Evolutionary conservation across 64 coral and sea anemone genomes (phyloP).

Genomic region (Orbicella faveolata): DNA sequence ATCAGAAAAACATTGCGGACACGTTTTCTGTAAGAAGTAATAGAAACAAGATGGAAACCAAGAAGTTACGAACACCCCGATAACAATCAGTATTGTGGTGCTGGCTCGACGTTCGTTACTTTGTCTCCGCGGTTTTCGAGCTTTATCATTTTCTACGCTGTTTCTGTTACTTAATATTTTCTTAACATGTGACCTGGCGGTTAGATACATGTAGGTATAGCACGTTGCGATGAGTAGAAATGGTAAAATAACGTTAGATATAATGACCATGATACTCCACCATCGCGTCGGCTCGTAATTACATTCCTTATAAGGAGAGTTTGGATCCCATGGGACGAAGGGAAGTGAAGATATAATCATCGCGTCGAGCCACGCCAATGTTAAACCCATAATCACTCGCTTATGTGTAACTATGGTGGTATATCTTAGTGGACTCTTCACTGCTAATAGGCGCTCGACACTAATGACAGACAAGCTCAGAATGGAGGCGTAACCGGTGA

Average conservation of each 20-base stretch:
- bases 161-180: slow-evolving; percentile 51
- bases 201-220: slow-evolving; percentile 78
- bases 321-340: slow-evolving; percentile 68
- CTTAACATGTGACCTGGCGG: slow-evolving; percentile 63
- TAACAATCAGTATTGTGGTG: slow-evolving; percentile 93
- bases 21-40: slow-evolving; percentile 78
- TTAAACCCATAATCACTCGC: slow-evolving; percentile 52
- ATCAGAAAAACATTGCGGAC: slow-evolving; percentile 60
- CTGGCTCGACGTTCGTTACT: slow-evolving; percentile 77
- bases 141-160: not conserved
- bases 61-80: slow-evolving; percentile 75
- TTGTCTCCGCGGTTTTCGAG: slow-evolving; percentile 33
- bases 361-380: slow-evolving; percentile 71
- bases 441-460: slow-evolving; percentile 72
- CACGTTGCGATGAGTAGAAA: slow-evolving; percentile 74
- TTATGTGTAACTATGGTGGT: slow-evolving; percentile 57
- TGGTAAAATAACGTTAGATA: slow-evolving; percentile 78
- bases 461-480: slow-evolving; percentile 87
- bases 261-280: slow-evolving; percentile 94
- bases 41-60: slow-evolving; percentile 96
- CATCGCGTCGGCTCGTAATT: slow-evolving; percentile 76
- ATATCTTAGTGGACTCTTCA: slow-evolving; percentile 71
- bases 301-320: slow-evolving; percentile 47
- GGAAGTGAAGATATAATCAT: slow-evolving; percentile 62
- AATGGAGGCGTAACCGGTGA: slow-evolving; percentile 87